Evolutionary conservation across 1,140 invertebrate genomes (phyloP).

Genomic region (Gonatopus flavifemur): DNA sequence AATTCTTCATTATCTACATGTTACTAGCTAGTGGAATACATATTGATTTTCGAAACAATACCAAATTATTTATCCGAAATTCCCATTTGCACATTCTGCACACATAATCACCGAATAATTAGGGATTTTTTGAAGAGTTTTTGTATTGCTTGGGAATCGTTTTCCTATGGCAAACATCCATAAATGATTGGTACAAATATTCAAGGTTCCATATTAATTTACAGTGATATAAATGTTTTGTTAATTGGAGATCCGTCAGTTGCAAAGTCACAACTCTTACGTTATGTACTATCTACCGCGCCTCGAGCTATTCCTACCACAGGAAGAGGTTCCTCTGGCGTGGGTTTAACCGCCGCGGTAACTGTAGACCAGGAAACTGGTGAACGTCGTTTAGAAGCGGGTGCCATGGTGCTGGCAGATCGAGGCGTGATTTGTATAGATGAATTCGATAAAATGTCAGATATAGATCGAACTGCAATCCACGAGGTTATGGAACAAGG

Average conservation of each 20-base stretch:
- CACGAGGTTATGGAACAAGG: conserved; percentile 98
- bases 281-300: conserved; percentile 93
- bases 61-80: too few species aligned
- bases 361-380: conserved; percentile 95
- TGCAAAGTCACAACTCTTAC: conserved; percentile 95
- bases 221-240: conserved; percentile 92
- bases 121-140: too few species aligned
- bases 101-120: too few species aligned
- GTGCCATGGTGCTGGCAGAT: conserved; percentile 99
- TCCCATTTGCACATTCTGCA: too few species aligned
- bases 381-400: conserved; percentile 89
- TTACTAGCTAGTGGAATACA: too few species aligned
- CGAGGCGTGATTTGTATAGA: conserved; percentile 98
- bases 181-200: conserved; percentile 4
- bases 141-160: conserved; percentile 9
- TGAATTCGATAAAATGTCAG: conserved; percentile 99
- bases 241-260: conserved; percentile 99
- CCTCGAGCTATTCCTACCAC: conserved; percentile 96
- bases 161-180: neutral
- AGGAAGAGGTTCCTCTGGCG: conserved; percentile 92
- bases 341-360: conserved; percentile 98
- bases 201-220: conserved; percentile 20
- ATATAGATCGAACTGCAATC: conserved; percentile 97
- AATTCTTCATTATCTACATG: too few species aligned
- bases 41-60: too few species aligned